Conservation (phyloP, 2,888 invertebrate species). For the Hesperia comma region DNA sequence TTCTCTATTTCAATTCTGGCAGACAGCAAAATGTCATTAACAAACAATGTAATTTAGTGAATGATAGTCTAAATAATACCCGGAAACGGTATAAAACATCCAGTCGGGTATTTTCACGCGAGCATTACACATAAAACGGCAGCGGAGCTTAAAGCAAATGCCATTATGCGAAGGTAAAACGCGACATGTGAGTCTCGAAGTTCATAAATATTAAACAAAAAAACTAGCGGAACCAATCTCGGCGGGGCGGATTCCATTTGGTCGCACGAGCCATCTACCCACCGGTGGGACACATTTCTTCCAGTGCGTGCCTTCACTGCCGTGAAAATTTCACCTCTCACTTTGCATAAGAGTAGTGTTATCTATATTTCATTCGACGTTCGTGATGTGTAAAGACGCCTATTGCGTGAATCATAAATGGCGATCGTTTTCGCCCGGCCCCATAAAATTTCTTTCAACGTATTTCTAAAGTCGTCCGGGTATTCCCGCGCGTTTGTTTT, state of each 20-base stretch:
- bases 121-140: slow-evolving; percentile 67
- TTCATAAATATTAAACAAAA: slow-evolving; percentile 80
- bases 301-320: slow-evolving; percentile 51
- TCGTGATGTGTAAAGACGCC: slow-evolving; percentile 69
- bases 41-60: slow-evolving; percentile 3
- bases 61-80: slow-evolving; percentile 10
- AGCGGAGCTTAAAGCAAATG: slow-evolving; percentile 67
- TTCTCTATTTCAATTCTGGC: not conserved
- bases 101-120: slow-evolving; percentile 50
- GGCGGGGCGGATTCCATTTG: slow-evolving; percentile 70
- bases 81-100: slow-evolving; percentile 17
- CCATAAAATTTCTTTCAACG: slow-evolving; percentile 57
- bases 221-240: slow-evolving; percentile 76
- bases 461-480: slow-evolving; percentile 39
- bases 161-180: slow-evolving; percentile 71
- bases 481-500: slow-evolving; percentile 37
- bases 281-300: slow-evolving; percentile 57
- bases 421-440: slow-evolving; percentile 67
- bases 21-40: not conserved
- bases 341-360: slow-evolving; percentile 73
- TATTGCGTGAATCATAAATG: slow-evolving; percentile 77
- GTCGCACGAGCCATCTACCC: slow-evolving; percentile 52
- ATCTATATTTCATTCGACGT: slow-evolving; percentile 72
- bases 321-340: slow-evolving; percentile 72
- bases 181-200: slow-evolving; percentile 66